Conservation (phyloP, 2,888 invertebrate genomes). For the Steinernema carpocapsae region DNA sequence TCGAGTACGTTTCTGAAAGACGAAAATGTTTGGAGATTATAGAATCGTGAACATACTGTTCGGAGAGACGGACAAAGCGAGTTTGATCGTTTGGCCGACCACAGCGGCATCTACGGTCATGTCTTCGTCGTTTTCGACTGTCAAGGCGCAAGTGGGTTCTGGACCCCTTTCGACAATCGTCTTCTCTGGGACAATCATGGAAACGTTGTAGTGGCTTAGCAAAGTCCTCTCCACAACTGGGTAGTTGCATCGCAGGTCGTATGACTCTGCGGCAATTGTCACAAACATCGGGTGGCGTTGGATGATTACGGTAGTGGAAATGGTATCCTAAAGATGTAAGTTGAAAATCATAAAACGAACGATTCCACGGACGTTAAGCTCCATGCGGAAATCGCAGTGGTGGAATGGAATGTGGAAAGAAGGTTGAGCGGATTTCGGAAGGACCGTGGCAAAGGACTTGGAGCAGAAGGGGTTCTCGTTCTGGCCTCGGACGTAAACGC, state of each 20-base stretch:
- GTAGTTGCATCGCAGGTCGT: slow-evolving; percentile 92
- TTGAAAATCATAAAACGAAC: not conserved
- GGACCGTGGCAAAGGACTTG: slow-evolving; percentile 43
- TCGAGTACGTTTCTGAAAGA: slow-evolving; percentile 55
- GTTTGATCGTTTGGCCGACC: slow-evolving; percentile 53
- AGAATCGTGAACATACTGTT: slow-evolving; percentile 37
- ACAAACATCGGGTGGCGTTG: slow-evolving; percentile 94
- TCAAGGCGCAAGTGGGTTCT: slow-evolving; percentile 53
- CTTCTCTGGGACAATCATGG: slow-evolving; percentile 56
- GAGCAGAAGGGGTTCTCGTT: slow-evolving; percentile 65
- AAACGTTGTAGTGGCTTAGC: slow-evolving; percentile 82
- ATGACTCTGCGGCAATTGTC: slow-evolving; percentile 91
- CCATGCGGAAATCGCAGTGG: slow-evolving; percentile 63
- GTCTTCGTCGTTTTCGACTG: slow-evolving; percentile 58
- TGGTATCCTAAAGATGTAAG: slow-evolving; percentile 59
- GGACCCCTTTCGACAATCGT: slow-evolving; percentile 52
- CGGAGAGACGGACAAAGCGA: slow-evolving; percentile 53
- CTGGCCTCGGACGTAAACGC: slow-evolving; percentile 66
- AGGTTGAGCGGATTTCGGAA: slow-evolving; percentile 47
- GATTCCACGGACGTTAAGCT: slow-evolving; percentile 52
- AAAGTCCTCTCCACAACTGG: slow-evolving; percentile 91
- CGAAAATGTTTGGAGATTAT: not conserved
- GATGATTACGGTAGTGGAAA: slow-evolving; percentile 79
- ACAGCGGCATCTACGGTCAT: slow-evolving; percentile 44
- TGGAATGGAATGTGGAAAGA: slow-evolving; percentile 64